phyloP scores from a whole-genome alignment of 2,797 vertebrate species.

The Balearica regulorum region DNA sequence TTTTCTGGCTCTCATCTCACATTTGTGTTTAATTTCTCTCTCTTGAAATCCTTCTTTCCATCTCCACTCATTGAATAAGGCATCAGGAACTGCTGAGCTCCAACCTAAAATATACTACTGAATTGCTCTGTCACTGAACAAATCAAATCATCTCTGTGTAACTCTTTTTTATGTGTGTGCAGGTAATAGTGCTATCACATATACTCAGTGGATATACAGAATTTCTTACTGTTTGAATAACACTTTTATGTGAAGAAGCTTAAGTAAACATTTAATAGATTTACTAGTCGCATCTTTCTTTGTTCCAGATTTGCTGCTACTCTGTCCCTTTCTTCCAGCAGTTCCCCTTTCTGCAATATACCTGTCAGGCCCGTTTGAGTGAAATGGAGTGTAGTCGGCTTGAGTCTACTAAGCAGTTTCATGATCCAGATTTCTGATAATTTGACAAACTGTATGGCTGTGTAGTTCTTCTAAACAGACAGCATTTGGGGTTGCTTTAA shows the following conservation, averaged over 20 bases:
- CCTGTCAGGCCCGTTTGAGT: not conserved
- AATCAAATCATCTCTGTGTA: not conserved
- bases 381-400: not conserved
- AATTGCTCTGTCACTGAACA: not conserved
- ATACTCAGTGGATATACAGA: not conserved
- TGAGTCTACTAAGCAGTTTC: not conserved
- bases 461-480: not conserved
- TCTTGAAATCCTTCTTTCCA: not conserved
- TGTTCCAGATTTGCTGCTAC: not conserved
- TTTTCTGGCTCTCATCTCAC: not conserved
- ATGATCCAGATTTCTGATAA: not conserved
- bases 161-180: not conserved
- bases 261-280: not conserved
- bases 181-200: not conserved
- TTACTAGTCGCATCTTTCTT: not conserved
- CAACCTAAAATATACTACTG: fast-evolving
- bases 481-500: not conserved
- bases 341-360: not conserved
- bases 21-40: not conserved
- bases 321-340: not conserved
- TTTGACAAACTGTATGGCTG: not conserved
- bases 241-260: not conserved
- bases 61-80: not conserved
- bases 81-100: not conserved
- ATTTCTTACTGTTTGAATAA: not conserved